A percentile compares a stretch with the other conserved stretches of the same genome.
Conservation (phyloP, 2,888 invertebrate species). For the Cataglyphis albicans region DNA sequence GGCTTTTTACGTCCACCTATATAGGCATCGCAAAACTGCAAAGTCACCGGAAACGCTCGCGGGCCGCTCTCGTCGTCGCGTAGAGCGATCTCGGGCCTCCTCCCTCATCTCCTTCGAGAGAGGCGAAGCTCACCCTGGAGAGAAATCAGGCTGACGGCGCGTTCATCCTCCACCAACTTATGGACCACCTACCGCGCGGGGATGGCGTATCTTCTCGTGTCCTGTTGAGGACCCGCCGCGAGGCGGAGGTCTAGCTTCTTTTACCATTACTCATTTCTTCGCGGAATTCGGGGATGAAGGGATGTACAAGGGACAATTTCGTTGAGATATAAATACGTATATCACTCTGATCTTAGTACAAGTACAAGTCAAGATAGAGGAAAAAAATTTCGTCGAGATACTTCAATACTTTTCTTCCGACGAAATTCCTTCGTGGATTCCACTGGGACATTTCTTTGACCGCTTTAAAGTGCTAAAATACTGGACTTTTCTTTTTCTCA, state of each 20-base stretch:
- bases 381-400: background rate
- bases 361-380: background rate
- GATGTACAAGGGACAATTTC: background rate
- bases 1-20: constrained; percentile 9
- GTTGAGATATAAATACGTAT: background rate
- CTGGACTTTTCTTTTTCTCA: background rate
- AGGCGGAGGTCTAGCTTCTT: constrained; percentile 41
- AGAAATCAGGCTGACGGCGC: constrained; percentile 23
- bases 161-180: constrained; percentile 22
- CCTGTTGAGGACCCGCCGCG: constrained; percentile 42
- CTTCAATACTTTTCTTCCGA: background rate
- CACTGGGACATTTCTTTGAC: background rate
- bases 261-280: constrained; percentile 46
- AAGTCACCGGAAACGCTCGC: constrained; percentile 48
- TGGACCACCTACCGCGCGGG: constrained; percentile 53
- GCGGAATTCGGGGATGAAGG: constrained; percentile 32
- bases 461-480: background rate
- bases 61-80: background rate
- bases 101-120: constrained; percentile 14
- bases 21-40: constrained; percentile 32
- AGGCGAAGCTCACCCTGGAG: constrained; percentile 26
- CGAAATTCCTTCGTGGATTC: background rate
- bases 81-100: background rate
- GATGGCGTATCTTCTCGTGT: constrained; percentile 44
- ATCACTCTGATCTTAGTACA: background rate